Evolutionary conservation across 2,113 vertebrate genomes (phyloP), one percentile per base, ranked within the genome.

Genomic region (Colinus virginianus): DNA sequence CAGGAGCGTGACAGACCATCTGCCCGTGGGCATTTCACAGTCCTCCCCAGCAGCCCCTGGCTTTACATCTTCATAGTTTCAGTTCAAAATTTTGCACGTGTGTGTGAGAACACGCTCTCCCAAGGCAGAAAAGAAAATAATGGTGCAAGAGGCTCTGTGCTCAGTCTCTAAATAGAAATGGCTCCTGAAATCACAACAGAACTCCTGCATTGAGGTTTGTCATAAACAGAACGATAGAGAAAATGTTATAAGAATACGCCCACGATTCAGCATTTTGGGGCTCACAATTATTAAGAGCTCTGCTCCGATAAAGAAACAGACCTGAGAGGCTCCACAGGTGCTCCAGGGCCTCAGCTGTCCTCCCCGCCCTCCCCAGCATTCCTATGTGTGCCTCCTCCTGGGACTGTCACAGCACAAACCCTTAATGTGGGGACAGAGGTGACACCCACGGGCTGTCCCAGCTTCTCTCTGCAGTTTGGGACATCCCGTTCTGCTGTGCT

Each of bases 391-490:
- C 28, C 40, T 63, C 55, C 8, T 38, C 38, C 66, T 64, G 28
- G 5, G 30, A 26, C 61, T 17, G 43, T 2, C 5, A 0, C 11
- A 3, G 56, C 49, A 64, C 36, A 7, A 6, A 10, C 9, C 1
- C 40, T 58, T 25, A 42, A 6, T 5, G 2, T 0, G 1, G 79
- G 30, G 25, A n/a, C 72, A n/a, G 51, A n/a, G n/a, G n/a, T n/a
- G n/a, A n/a, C n/a, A n/a, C 40, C 17, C 4, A 1, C 25, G 1
- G 0, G 58, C 81, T 77, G 45, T 34, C 43, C 51, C 36, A 25
- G 30, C 53, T 72, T 13, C 40, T 40, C 4, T 4, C 30, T 7
- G 46, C 2, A 0, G 67, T 25, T 0, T 0, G 0, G 49, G 18
- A 55, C 26, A 7, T 42, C 30, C 30, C 48, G 0, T 13, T 14